Evolutionary conservation across 2,888 invertebrate genomes (phyloP).

Genomic region (Aphodius sticticus): DNA sequence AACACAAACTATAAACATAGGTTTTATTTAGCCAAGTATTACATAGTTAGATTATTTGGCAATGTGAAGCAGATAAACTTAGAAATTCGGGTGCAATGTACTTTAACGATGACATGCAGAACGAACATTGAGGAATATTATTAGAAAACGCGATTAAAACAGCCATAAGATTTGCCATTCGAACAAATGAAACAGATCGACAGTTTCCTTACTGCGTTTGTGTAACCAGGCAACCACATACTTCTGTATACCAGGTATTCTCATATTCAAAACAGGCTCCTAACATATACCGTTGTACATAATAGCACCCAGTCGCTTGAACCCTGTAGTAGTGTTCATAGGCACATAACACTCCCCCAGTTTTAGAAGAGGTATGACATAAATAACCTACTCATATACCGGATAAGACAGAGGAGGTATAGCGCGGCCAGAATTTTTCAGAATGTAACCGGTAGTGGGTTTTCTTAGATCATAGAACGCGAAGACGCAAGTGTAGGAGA

Average conservation of each 20-base stretch:
- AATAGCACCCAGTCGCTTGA: not conserved
- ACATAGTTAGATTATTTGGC: not conserved
- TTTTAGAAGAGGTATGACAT: not conserved
- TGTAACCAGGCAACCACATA: not conserved
- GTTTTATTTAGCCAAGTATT: not conserved
- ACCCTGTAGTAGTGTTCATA: not conserved
- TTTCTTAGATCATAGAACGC: not conserved
- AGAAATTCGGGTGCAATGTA: not conserved
- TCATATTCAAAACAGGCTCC: not conserved
- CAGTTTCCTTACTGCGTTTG: not conserved
- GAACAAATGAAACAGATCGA: not conserved
- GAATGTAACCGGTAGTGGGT: not conserved
- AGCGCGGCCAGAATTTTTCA: not conserved
- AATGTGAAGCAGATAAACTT: not conserved
- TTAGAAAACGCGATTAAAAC: not conserved
- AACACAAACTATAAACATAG: too few species aligned
- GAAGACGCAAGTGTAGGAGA: not conserved
- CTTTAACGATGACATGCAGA: not conserved
- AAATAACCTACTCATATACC: not conserved
- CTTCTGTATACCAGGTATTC: not conserved
- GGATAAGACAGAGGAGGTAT: not conserved
- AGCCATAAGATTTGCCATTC: not conserved
- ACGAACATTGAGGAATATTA: not conserved
- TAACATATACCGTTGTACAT: not conserved
- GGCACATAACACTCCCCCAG: not conserved